Evolutionary conservation across 2,113 vertebrate species (phyloP).

Genomic region (Anhinga rufa): DNA sequence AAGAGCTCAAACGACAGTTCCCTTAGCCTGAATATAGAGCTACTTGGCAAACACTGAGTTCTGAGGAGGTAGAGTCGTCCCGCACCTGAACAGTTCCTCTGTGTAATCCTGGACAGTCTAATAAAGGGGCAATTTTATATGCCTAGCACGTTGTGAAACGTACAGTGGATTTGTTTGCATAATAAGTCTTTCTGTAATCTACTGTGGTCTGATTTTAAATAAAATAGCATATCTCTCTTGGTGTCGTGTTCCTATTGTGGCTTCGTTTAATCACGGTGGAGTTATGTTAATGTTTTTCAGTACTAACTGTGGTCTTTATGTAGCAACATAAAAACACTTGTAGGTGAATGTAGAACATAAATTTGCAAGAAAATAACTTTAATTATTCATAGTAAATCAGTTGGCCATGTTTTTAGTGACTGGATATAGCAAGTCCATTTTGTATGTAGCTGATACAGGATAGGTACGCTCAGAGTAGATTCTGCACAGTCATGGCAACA

Average conservation of each 20-base stretch:
- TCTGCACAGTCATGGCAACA: accelerated
- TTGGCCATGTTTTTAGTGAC: neutral
- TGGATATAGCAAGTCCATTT: neutral
- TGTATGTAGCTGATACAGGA: neutral
- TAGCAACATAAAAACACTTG: neutral
- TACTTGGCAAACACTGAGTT: neutral
- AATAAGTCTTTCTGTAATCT: conserved; percentile 58
- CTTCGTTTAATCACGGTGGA: neutral
- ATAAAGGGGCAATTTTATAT: neutral
- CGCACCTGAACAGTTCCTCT: neutral
- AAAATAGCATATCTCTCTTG: conserved; percentile 52
- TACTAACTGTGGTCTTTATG: neutral
- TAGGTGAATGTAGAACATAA: neutral
- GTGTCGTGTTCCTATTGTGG: neutral
- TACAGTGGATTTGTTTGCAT: conserved; percentile 62
- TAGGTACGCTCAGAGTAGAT: neutral
- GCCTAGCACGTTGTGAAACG: conserved; percentile 24
- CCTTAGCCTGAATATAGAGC: neutral
- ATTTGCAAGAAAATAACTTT: neutral
- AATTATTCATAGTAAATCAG: neutral
- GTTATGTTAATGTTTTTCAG: neutral
- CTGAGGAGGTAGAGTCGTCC: neutral
- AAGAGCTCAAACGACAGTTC: too few relatives aligned
- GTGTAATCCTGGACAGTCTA: neutral
- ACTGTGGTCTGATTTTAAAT: conserved; percentile 65